Base-by-base conservation (phyloP, 2,888 invertebrate genomes). In the Pheosia gnoma region DNA sequence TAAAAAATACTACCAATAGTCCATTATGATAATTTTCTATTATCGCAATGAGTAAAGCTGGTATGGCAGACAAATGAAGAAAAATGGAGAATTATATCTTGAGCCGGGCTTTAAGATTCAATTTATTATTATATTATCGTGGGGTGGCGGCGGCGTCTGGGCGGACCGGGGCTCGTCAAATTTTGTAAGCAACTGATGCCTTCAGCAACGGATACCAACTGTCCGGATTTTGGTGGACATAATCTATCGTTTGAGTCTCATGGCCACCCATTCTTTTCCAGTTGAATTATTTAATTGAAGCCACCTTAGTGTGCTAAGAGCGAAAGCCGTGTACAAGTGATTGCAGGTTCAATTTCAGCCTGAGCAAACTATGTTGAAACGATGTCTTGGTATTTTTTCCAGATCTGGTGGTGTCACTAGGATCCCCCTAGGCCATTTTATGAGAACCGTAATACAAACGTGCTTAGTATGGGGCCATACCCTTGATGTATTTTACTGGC, bases 141-240 rank as follows among this genome's bases (percentile, higher is more conserved):
- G 66, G 64, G 51, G 64, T 53, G 67, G 63, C 62, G 59, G 56
- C 63, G 61, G 66, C 72, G 69, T 65, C 64, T 65, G 63, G 68
- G 73, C 62, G 59, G 65, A 9, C 13, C 36, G 5, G 25, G 25
- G 45, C 25, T 79, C 80, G 81, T 83, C 83, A 83, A 86, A 86
- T 85, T 74, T 83, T 79, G 80, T 75, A 82, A 86, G 81, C 85
- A 88, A 86, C 81, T 86, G 86, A 88, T 86, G 87, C 83, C 80
- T 57, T 45, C 11, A 45, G 43, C 6, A 39, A 7, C 3, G 36
- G 45, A 36, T 25, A 10, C 36, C 57, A 57, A 3, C 36, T 1
- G 71, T 64, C 64, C 9, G 10, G 36, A 57, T 57, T 57, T 57
- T 45, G 10, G 4, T 10, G 57, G 57, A 57, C 36, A 36, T 10